Percentiles rank a stretch among this genome's conserved stretches.
Conservation (phyloP, 2,797 vertebrate species). For the Tamandua tetradactyla region DNA sequence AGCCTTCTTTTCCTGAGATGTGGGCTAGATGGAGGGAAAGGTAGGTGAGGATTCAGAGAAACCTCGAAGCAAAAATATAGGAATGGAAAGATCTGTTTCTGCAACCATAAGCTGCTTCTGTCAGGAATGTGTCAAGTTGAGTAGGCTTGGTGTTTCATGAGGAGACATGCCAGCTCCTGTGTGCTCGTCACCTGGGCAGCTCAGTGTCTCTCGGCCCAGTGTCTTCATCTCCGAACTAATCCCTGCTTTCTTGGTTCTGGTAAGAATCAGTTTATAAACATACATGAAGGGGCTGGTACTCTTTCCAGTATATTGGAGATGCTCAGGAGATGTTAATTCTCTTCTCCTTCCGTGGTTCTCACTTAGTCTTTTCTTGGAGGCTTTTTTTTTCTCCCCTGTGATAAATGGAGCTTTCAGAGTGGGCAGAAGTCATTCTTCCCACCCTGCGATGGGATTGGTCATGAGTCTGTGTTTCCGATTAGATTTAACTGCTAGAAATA, state of each 20-base stretch:
- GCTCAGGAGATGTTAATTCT: background rate
- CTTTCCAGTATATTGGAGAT: background rate
- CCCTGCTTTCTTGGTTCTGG: background rate
- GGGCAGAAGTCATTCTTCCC: background rate
- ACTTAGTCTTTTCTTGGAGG: background rate
- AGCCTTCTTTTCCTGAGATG: background rate
- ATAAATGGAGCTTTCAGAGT: background rate
- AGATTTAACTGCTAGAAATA: background rate
- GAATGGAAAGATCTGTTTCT: background rate
- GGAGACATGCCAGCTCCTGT: background rate
- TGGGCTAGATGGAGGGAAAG: background rate
- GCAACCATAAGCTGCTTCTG: background rate
- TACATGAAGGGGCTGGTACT: background rate
- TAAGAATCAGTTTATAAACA: background rate
- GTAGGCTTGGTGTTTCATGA: background rate
- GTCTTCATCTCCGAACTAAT: background rate
- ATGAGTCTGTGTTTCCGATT: slow-evolving; percentile 7
- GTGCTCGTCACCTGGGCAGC: background rate
- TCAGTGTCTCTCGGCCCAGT: too few relatives aligned
- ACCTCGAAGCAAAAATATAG: background rate
- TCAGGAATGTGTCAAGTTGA: background rate
- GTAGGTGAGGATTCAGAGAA: background rate
- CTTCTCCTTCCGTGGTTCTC: background rate
- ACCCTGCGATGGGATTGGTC: background rate
- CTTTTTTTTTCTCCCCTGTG: background rate